Evolutionary conservation across 2,797 vertebrate species (phyloP), one percentile per base, ranked within the genome.

Genomic region (Rhabdomys pumilio): DNA sequence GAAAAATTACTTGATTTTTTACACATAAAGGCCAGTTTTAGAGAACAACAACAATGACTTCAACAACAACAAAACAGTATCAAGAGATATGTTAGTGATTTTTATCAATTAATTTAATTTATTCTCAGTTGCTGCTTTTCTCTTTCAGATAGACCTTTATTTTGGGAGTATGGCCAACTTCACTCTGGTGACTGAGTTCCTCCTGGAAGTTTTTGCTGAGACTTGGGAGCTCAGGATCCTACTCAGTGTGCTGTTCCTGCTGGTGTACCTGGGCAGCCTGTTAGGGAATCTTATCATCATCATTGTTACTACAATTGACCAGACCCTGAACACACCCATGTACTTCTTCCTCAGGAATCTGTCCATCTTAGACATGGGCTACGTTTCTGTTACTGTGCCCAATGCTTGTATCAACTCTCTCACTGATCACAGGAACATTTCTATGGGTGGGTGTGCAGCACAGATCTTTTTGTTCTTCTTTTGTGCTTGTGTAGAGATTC

Each of bases 321-420:
- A 91, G 3, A 29, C 11, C 13, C 90, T 91, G 20, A 24, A 81
- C 10, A 91, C 67, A 12, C 55, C 80, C 80, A 91, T 91, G 67
- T 75, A 75, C 80, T 91, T 50, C 41, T 91, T 91, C 22, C 31
- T 84, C 14, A 75, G 80, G 55, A 92, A 92, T 61, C 10, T 84
- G 3, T 84, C 90, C 55, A 50, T 63, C 8, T 61, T 84, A 61
- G 80, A 92, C 41, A 63, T 92, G 10, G 73, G 67, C 22, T 84
- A 14, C 1, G 10, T 63, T 63, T 94, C 24, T 87, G 75, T 72
- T 6, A 90, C 89, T 55, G 2, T 67, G 15, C 89, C 76, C 47
- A 80, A 61, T 55, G 89, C 76, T n/a, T 90, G 76, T 80, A 17
- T 90, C 59, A 90, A 90, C n/a, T 79, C 89, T 67, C 9, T 90